Evolutionary conservation across 2,888 invertebrate genomes (phyloP).

Genomic region (Hydrotaea diabolus): DNA sequence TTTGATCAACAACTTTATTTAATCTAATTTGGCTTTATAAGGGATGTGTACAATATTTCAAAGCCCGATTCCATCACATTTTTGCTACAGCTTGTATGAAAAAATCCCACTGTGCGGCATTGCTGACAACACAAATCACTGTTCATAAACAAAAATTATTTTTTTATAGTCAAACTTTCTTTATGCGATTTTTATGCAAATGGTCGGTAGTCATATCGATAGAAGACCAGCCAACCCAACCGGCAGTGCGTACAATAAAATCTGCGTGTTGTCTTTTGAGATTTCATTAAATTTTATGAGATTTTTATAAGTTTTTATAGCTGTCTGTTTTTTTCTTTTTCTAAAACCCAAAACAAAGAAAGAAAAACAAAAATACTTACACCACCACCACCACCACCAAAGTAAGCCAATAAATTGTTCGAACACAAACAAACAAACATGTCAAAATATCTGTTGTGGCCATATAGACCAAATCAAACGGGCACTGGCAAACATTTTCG

Average conservation of each 20-base stretch:
- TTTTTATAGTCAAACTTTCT: constrained; percentile 52
- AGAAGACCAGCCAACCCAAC: neutral
- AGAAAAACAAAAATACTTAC: neutral
- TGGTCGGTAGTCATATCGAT: neutral
- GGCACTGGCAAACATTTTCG: neutral
- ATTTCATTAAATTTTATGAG: constrained; percentile 31
- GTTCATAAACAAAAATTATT: constrained; percentile 64
- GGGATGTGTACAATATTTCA: too few species aligned
- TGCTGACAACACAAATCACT: constrained; percentile 7
- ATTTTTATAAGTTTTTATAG: constrained; percentile 32
- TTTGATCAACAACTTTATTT: too few species aligned
- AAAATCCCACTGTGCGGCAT: neutral
- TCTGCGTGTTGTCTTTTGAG: neutral
- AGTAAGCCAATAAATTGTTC: constrained; percentile 20
- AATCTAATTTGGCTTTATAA: too few species aligned
- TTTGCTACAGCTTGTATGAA: neutral
- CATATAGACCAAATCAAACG: neutral
- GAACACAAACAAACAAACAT: constrained; percentile 24
- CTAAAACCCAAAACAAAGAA: neutral
- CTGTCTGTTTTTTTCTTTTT: too few species aligned
- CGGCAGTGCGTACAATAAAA: neutral
- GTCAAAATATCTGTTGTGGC: constrained; percentile 33
- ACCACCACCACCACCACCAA: neutral
- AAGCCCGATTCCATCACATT: too few species aligned
- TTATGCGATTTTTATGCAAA: constrained; percentile 63